Conservation (phyloP, 2,113 vertebrate species). For the Otolemur garnettii region DNA sequence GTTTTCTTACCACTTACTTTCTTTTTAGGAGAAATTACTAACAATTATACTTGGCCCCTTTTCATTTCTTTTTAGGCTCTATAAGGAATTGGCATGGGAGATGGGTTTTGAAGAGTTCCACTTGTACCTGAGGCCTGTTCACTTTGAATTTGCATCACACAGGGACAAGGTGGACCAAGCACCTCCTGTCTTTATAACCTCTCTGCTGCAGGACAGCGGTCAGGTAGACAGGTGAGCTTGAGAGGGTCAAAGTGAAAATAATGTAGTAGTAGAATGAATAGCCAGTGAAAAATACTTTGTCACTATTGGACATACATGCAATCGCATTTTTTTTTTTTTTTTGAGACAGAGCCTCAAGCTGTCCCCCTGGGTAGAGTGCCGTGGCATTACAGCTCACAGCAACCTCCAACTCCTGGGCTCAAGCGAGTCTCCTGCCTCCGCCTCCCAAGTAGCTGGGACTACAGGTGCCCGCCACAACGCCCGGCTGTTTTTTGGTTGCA, state of each 20-base stretch:
- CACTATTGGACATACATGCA: not conserved
- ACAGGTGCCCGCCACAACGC: too few species aligned
- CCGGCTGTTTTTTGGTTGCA: too few species aligned
- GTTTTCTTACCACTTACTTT: conserved; percentile 35
- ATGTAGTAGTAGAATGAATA: not conserved
- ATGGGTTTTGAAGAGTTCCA: conserved; percentile 88
- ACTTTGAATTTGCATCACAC: conserved; percentile 86
- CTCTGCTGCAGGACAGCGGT: conserved; percentile 84
- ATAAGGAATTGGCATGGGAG: conserved; percentile 84
- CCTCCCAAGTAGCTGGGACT: too few species aligned
- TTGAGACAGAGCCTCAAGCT: too few species aligned
- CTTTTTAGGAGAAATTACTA: conserved; percentile 55
- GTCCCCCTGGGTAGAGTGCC: too few species aligned
- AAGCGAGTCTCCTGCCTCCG: too few species aligned
- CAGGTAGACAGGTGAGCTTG: conserved; percentile 86
- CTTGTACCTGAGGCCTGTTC: conserved; percentile 87
- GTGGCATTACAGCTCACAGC: too few species aligned
- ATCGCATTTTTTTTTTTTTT: not conserved
- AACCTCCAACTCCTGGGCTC: too few species aligned
- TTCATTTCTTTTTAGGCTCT: conserved; percentile 83
- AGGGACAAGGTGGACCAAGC: conserved; percentile 81
- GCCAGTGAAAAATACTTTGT: not conserved
- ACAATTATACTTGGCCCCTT: not conserved
- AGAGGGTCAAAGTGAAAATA: not conserved
- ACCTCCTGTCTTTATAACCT: conserved; percentile 85